Percentiles rank a stretch among this genome's conserved stretches.
Evolutionary conservation across 2,797 vertebrate genomes (phyloP).

Genomic region (Gymnopithys bicolor): DNA sequence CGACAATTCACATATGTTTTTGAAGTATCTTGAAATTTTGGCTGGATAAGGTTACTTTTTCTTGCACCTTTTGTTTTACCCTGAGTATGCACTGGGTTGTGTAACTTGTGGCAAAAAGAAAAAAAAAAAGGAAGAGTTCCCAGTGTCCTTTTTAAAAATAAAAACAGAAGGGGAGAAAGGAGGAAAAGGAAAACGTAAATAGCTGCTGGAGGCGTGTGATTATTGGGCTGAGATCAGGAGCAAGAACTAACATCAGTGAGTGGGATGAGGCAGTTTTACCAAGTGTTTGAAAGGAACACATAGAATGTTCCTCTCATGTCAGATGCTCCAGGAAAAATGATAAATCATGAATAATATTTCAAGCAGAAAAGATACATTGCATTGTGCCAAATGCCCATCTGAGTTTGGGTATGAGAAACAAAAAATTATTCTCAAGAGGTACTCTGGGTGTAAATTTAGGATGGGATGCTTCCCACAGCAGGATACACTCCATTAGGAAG

Average conservation of each 20-base stretch:
- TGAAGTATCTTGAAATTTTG: not conserved
- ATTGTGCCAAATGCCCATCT: constrained; percentile 54
- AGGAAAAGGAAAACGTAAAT: constrained; percentile 65
- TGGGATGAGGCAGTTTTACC: constrained; percentile 63
- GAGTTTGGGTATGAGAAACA: constrained; percentile 29
- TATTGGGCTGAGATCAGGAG: constrained; percentile 69
- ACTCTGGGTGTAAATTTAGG: constrained; percentile 46
- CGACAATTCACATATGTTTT: not conserved
- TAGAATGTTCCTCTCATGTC: constrained; percentile 65
- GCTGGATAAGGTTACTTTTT: not conserved
- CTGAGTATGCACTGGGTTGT: not conserved
- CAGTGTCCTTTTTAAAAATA: constrained; percentile 18
- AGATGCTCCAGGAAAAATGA: constrained; percentile 54
- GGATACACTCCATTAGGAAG: constrained; percentile 45
- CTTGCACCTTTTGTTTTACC: not conserved
- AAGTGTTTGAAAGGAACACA: constrained; percentile 63
- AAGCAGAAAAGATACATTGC: constrained; percentile 33
- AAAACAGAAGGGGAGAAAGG: constrained; percentile 17
- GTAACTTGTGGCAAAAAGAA: not conserved
- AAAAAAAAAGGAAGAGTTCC: not conserved
- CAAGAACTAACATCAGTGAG: constrained; percentile 70
- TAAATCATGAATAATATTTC: constrained; percentile 67
- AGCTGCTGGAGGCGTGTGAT: constrained; percentile 69
- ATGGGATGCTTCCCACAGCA: constrained; percentile 34
- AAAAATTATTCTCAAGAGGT: constrained; percentile 32